phyloP scores from a whole-genome alignment of 2,888 invertebrate species.

The Drosophila testacea region DNA sequence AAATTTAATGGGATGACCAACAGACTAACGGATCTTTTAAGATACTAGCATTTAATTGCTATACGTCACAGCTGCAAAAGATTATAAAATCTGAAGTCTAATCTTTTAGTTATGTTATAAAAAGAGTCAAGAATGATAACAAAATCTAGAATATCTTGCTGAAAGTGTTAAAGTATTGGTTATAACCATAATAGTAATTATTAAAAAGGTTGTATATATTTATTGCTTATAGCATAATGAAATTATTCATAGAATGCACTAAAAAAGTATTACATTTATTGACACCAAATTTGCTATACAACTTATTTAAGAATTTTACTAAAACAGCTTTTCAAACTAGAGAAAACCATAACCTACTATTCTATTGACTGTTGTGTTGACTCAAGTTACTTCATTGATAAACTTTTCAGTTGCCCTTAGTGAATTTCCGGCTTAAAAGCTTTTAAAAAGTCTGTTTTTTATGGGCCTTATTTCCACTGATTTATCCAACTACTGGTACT shows the following conservation, averaged over 20 bases:
- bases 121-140: background rate
- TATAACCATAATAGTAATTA: too few relatives aligned
- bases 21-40: background rate
- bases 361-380: background rate
- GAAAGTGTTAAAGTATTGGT: background rate
- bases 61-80: background rate
- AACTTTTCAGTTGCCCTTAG: background rate
- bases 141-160: background rate
- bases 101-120: background rate
- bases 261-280: too few relatives aligned
- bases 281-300: background rate
- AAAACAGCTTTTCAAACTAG: background rate
- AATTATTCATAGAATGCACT: too few relatives aligned
- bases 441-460: background rate
- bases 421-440: background rate
- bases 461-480: background rate
- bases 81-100: background rate
- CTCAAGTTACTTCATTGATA: background rate
- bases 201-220: too few relatives aligned
- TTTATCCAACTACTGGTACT: background rate
- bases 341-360: background rate
- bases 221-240: too few relatives aligned
- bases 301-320: background rate
- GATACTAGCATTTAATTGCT: background rate
- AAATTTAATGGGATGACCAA: background rate